A percentile compares a stretch with the other conserved stretches of the same genome.
Evolutionary conservation across 1,140 invertebrate genomes (phyloP).

Genomic region (Linepithema humile): DNA sequence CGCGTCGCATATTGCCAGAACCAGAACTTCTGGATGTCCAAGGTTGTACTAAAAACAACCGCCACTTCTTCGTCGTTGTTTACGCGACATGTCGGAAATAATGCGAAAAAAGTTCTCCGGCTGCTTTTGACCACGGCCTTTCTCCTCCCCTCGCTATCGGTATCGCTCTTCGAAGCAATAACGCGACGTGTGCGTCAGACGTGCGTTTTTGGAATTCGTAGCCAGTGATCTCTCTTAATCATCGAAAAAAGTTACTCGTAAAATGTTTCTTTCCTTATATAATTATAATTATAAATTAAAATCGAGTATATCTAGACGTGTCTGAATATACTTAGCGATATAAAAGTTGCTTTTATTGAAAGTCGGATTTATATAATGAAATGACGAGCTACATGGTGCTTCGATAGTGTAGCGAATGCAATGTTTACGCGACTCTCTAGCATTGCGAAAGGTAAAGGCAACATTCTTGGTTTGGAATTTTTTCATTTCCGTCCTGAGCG

Average conservation of each 20-base stretch:
- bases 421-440: background rate
- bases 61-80: background rate
- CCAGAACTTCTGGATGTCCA: conserved; percentile 67
- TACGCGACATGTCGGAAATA: background rate
- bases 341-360: background rate
- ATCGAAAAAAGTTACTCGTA: background rate
- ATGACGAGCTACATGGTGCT: background rate
- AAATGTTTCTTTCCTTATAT: background rate
- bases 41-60: conserved; percentile 33
- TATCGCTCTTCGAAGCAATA: background rate
- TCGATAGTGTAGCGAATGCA: background rate
- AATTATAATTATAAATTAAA: background rate
- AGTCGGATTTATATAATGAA: conserved; percentile 32
- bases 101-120: background rate
- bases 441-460: conserved; percentile 32
- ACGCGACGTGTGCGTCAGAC: background rate
- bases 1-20: conserved; percentile 34
- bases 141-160: background rate
- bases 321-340: background rate
- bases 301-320: background rate
- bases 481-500: conserved; percentile 13
- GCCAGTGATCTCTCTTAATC: background rate
- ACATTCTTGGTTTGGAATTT: conserved; percentile 36
- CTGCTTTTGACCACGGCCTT: background rate
- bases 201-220: background rate